phyloP scores from a whole-genome alignment of 2,113 vertebrate genomes.

The Lophotis ruficrista region DNA sequence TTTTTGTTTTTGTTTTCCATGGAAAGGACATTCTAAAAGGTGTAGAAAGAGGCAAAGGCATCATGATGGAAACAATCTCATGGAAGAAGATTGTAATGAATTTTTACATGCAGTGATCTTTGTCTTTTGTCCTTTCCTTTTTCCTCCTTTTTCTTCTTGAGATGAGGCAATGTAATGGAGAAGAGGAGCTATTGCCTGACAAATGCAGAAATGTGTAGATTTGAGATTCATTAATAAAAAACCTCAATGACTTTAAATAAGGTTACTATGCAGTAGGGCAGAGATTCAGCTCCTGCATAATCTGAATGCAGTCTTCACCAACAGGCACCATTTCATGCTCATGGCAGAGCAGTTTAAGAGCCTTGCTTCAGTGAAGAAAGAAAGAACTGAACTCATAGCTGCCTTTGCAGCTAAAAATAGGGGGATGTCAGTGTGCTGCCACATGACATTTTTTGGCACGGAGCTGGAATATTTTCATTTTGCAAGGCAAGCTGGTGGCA shows the following conservation, averaged over 20 bases:
- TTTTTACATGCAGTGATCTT: background rate
- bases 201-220: background rate
- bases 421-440: background rate
- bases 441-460: slow-evolving; percentile 21
- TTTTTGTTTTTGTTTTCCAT: background rate
- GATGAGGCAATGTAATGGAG: background rate
- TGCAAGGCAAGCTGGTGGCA: background rate
- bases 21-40: background rate
- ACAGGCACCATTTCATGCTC: background rate
- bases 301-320: background rate
- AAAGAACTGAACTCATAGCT: background rate
- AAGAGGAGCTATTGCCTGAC: background rate
- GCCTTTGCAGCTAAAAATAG: slow-evolving; percentile 46
- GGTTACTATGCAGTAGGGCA: background rate
- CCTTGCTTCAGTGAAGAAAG: background rate
- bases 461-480: slow-evolving; percentile 29
- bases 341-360: background rate
- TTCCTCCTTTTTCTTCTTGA: background rate
- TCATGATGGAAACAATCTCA: background rate
- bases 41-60: background rate
- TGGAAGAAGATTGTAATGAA: background rate
- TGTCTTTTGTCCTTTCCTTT: background rate
- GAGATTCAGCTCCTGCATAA: background rate
- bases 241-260: background rate
- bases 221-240: background rate